Conservation (phyloP, 1,140 invertebrate genomes). For the Papilio helenus region DNA sequence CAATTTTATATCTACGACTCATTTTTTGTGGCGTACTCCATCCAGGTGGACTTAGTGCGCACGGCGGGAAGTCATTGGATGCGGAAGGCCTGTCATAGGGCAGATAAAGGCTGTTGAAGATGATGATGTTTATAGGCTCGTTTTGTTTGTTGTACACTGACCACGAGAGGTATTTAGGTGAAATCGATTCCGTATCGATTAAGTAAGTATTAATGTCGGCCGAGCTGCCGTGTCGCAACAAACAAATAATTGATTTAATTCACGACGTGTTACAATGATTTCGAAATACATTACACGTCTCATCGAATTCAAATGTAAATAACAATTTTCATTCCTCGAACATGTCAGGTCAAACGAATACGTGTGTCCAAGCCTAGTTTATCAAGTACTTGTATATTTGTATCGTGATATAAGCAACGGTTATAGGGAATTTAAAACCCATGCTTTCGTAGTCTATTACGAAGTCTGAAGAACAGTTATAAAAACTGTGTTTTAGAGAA, state of each 20-base stretch:
- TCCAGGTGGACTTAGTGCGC: too few relatives aligned
- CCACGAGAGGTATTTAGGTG: constrained; percentile 1
- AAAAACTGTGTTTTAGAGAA: too few relatives aligned
- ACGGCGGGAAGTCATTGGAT: too few relatives aligned
- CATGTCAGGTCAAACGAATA: constrained; percentile 3
- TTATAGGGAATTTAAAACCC: too few relatives aligned
- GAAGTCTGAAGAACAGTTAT: too few relatives aligned
- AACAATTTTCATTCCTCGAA: constrained; percentile 28
- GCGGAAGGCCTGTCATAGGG: too few relatives aligned
- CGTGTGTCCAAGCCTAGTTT: background rate
- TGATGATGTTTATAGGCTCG: too few relatives aligned
- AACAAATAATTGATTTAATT: constrained; percentile 35
- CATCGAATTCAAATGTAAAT: constrained; percentile 32
- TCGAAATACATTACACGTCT: constrained; percentile 16
- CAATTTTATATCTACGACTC: too few relatives aligned
- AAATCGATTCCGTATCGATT: constrained; percentile 20
- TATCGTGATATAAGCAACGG: background rate
- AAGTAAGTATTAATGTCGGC: constrained; percentile 31
- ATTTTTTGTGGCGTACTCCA: too few relatives aligned
- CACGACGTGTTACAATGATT: constrained; percentile 8
- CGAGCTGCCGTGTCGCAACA: constrained; percentile 5
- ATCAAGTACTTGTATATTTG: background rate
- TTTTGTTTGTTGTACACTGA: too few relatives aligned
- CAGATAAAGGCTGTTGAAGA: too few relatives aligned
- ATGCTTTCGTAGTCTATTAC: too few relatives aligned